phyloP scores from a whole-genome alignment of 2,888 invertebrate species.

The Netelia melanura region DNA sequence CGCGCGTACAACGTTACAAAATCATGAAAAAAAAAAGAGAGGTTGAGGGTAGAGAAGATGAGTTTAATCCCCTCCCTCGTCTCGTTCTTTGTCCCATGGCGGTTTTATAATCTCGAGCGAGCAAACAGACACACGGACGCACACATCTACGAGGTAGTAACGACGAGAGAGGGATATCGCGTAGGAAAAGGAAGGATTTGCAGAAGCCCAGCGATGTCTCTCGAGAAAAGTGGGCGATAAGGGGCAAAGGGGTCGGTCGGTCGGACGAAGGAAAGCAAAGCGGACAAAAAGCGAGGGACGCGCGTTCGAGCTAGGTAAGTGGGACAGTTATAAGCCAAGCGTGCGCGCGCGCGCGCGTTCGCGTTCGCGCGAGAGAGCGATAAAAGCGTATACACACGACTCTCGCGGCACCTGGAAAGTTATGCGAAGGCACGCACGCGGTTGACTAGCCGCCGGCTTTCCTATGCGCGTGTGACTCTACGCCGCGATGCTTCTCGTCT shows the following conservation, averaged over 20 bases:
- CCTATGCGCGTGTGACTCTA: slow-evolving; percentile 37
- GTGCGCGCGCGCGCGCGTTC: slow-evolving; percentile 66
- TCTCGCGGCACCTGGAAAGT: slow-evolving; percentile 77
- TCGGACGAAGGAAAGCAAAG: slow-evolving; percentile 72
- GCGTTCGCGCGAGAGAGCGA: slow-evolving; percentile 78
- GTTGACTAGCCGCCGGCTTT: slow-evolving; percentile 71
- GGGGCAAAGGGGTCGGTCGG: slow-evolving; percentile 52
- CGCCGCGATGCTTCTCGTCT: slow-evolving; percentile 47
- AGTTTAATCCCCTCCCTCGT: slow-evolving; percentile 44
- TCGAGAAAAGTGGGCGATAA: slow-evolving; percentile 68
- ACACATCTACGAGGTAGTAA: neutral
- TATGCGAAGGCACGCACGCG: slow-evolving; percentile 82
- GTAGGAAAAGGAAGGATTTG: slow-evolving; percentile 66
- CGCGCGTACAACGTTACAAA: slow-evolving; percentile 13
- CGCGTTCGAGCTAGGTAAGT: slow-evolving; percentile 80
- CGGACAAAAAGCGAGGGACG: slow-evolving; percentile 65
- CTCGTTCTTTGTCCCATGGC: slow-evolving; percentile 44
- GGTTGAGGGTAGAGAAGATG: slow-evolving; percentile 27
- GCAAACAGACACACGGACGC: slow-evolving; percentile 19
- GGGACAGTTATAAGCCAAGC: slow-evolving; percentile 80
- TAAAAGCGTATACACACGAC: slow-evolving; percentile 74
- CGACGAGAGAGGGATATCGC: slow-evolving; percentile 36
- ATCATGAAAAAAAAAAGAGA: neutral
- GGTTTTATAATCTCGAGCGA: slow-evolving; percentile 55
- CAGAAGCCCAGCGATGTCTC: slow-evolving; percentile 62